These are phyloP conservation scores for Merops nubicus DNA, from an alignment of 2,113 vertebrate genomes.

Conservation along the genomic window DNA sequence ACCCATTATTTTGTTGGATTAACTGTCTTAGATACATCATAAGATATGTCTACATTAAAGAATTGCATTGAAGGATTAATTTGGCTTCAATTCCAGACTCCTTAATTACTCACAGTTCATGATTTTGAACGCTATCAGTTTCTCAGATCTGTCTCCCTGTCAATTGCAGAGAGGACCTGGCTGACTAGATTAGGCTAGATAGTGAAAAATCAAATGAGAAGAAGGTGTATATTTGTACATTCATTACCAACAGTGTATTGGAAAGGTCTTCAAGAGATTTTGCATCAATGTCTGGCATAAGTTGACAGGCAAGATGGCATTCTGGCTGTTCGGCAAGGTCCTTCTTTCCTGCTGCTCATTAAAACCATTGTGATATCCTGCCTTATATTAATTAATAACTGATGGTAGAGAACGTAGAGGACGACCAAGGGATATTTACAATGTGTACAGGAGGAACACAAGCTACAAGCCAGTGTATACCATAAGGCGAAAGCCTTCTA, in stretches of 20 bases:
- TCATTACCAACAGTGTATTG: neutral
- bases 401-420: neutral
- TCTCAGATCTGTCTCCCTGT: neutral
- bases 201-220: neutral
- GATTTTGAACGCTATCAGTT: neutral
- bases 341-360: neutral
- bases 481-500: neutral
- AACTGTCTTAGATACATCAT: neutral
- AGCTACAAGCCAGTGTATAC: accelerated
- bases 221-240: accelerated
- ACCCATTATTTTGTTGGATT: neutral
- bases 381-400: neutral
- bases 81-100: neutral
- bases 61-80: neutral
- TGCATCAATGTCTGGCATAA: neutral
- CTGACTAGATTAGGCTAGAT: neutral
- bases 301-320: accelerated
- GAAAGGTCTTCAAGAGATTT: neutral
- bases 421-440: neutral
- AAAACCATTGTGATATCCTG: neutral
- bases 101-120: neutral
- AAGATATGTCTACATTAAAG: neutral
- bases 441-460: neutral
- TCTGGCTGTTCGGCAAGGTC: neutral
- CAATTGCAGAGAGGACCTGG: neutral